These are phyloP conservation scores for Macropus fuliginosus DNA, from an alignment of 2,797 vertebrate species.

Conservation along the genomic window DNA sequence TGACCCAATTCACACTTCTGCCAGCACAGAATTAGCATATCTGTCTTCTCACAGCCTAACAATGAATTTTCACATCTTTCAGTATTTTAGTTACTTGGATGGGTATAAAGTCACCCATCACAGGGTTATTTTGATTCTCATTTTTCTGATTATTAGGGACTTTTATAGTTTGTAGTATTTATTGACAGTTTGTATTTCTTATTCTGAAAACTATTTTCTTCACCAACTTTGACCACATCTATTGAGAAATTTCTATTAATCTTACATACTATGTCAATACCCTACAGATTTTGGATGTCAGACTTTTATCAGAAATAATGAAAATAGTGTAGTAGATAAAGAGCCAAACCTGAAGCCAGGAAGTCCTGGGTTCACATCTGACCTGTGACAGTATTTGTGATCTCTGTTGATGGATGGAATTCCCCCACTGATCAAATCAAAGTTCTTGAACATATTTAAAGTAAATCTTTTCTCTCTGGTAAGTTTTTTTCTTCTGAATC, in stretches of 20 bases:
- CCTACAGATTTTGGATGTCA: not conserved
- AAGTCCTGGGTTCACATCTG: not conserved
- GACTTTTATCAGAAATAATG: not conserved
- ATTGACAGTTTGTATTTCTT: not conserved
- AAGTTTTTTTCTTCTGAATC: not conserved
- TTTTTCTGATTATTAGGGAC: not conserved
- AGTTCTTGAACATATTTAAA: not conserved
- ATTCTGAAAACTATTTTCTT: not conserved
- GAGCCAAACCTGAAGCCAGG: not conserved
- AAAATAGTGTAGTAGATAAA: not conserved
- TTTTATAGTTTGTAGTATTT: not conserved
- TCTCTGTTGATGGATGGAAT: not conserved
- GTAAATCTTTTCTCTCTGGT: not conserved
- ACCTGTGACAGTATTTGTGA: not conserved
- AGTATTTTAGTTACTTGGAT: not conserved
- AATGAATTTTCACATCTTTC: not conserved
- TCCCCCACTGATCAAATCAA: not conserved
- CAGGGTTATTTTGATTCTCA: not conserved
- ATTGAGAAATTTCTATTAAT: not conserved
- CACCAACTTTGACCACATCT: not conserved
- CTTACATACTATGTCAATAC: not conserved
- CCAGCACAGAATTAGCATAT: not conserved
- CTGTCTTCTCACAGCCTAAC: not conserved
- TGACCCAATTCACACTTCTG: not conserved
- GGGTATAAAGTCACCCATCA: not conserved